Conservation (phyloP, 2,113 vertebrate species). For the Piliocolobus tephrosceles region DNA sequence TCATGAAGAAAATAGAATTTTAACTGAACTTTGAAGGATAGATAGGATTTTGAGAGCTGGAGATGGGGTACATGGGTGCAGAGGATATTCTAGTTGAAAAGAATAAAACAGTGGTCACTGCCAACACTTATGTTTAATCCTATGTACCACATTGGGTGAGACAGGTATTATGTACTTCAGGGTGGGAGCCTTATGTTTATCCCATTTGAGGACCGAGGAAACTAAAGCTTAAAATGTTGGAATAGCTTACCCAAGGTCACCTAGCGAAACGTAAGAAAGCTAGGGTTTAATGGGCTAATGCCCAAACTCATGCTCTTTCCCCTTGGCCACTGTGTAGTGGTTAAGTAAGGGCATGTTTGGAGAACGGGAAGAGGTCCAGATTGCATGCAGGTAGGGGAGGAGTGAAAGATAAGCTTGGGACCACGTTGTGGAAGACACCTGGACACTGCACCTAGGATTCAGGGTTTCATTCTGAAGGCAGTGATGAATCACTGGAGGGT, state of each 20-base stretch:
- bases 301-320: background rate
- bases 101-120: background rate
- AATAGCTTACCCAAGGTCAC: background rate
- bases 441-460: background rate
- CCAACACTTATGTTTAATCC: background rate
- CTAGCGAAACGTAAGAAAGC: accelerated
- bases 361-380: background rate
- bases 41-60: background rate
- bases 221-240: background rate
- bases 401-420: background rate
- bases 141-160: background rate
- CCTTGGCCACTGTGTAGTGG: background rate
- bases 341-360: background rate
- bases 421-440: background rate
- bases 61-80: background rate
- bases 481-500: background rate
- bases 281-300: background rate
- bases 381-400: too few species aligned
- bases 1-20: background rate
- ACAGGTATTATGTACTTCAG: background rate
- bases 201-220: background rate
- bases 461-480: background rate
- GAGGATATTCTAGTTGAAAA: background rate
- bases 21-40: background rate
- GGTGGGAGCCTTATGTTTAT: background rate